These are phyloP conservation scores for Anguilla marmorata DNA, from an alignment of 2,797 vertebrate genomes.

Conservation along the genomic window DNA sequence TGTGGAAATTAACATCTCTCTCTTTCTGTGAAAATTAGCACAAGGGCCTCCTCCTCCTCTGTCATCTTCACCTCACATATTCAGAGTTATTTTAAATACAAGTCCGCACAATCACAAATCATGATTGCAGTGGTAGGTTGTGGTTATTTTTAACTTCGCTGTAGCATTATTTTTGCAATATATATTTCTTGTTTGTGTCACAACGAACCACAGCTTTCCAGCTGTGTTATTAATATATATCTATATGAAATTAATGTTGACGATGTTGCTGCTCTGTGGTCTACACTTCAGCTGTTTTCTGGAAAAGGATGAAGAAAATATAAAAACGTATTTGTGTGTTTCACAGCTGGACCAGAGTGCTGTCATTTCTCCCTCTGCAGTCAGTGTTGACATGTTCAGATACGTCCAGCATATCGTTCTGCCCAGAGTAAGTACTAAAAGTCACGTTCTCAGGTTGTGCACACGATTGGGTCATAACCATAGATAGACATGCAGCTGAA, in stretches of 20 bases:
- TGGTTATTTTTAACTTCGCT: too few species aligned
- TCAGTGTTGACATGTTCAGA: slow-evolving; percentile 63
- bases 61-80: background rate
- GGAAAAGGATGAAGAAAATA: background rate
- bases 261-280: background rate
- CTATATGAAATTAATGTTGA: background rate
- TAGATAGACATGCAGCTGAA: background rate
- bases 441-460: background rate
- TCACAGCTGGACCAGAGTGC: slow-evolving; percentile 24
- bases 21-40: background rate
- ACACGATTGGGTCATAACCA: background rate
- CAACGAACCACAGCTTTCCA: too few species aligned
- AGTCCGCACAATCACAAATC: background rate
- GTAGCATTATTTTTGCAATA: too few species aligned
- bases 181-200: too few species aligned
- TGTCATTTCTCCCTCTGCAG: slow-evolving; percentile 29
- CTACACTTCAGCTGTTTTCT: background rate
- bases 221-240: background rate
- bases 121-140: too few species aligned
- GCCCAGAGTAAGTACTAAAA: slow-evolving; percentile 65
- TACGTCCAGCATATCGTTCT: slow-evolving; percentile 68
- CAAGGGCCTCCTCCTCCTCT: background rate
- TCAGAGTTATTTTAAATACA: background rate
- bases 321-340: background rate
- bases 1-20: background rate